phyloP scores from a whole-genome alignment of 2,888 invertebrate species.

The Eupithecia insigniata region DNA sequence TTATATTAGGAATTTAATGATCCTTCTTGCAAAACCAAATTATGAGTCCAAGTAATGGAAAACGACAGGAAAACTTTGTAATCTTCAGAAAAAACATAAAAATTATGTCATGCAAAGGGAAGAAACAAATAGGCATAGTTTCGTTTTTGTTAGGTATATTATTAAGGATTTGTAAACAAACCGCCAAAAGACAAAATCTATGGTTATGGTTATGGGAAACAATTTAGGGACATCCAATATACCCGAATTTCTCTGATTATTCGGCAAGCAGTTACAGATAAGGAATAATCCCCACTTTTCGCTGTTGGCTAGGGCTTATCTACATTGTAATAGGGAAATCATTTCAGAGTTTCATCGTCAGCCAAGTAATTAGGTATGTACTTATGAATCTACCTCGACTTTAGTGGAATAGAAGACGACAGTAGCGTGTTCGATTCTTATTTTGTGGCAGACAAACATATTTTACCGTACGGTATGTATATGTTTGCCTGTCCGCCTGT shows the following conservation, averaged over 20 bases:
- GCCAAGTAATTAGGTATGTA: not conserved
- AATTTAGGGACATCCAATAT: constrained; percentile 1
- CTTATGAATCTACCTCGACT: not conserved
- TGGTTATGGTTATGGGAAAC: constrained; percentile 2
- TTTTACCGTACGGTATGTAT: too few relatives aligned
- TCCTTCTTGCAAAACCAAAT: too few relatives aligned
- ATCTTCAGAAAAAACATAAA: not conserved
- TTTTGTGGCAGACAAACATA: too few relatives aligned
- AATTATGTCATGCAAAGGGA: not conserved
- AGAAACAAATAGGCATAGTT: not conserved
- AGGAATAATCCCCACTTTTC: constrained; percentile 1
- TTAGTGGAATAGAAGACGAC: not conserved
- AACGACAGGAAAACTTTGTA: too few relatives aligned
- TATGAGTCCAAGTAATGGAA: too few relatives aligned
- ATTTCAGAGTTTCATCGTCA: not conserved
- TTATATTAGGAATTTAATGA: not conserved
- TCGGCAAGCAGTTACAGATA: constrained; percentile 4
- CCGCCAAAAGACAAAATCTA: not conserved
- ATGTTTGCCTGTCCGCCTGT: too few relatives aligned
- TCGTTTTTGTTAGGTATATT: not conserved
- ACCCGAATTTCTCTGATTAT: constrained; percentile 1
- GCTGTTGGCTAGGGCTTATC: constrained; percentile 5
- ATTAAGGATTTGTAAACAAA: not conserved
- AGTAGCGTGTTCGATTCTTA: too few relatives aligned
- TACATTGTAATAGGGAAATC: not conserved